Evolutionary conservation across 2,797 vertebrate species (phyloP).

Genomic region (Mastacembelus armatus): DNA sequence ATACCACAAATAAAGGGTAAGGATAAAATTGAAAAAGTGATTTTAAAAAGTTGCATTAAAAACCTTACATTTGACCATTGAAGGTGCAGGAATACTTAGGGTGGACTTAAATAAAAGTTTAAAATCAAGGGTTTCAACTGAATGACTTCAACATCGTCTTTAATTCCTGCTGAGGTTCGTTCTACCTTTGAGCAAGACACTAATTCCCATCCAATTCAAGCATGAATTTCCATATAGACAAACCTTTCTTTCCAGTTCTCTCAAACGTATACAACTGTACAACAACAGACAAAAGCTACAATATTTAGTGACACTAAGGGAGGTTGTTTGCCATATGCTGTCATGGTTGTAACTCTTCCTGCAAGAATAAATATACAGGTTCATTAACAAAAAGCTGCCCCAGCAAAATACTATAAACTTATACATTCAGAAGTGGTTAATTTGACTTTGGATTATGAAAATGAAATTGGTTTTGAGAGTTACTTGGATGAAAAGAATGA

Average conservation of each 20-base stretch:
- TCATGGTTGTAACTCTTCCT: background rate
- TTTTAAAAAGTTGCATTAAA: background rate
- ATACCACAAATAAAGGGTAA: background rate
- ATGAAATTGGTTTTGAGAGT: slow-evolving; percentile 6
- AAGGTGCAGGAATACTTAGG: background rate
- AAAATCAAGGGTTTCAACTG: too few species aligned
- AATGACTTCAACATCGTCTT: too few species aligned
- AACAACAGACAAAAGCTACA: background rate
- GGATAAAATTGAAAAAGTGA: background rate
- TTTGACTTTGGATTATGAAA: slow-evolving; percentile 19
- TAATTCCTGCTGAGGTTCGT: background rate
- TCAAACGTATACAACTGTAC: background rate
- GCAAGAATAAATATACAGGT: slow-evolving; percentile 9
- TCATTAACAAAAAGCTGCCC: background rate
- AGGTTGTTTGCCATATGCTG: background rate
- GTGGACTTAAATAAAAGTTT: background rate
- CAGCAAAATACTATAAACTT: background rate
- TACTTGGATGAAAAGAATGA: slow-evolving; percentile 13
- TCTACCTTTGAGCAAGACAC: background rate
- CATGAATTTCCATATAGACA: background rate
- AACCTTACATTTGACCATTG: background rate
- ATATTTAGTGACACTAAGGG: background rate
- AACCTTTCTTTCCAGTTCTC: background rate
- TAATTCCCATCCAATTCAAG: background rate
- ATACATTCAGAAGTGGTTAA: background rate